A percentile compares a stretch with the other conserved stretches of the same genome.
These are phyloP conservation scores for Gerris buenoi DNA, from an alignment of 1,140 invertebrate genomes.

Conservation along the genomic window DNA sequence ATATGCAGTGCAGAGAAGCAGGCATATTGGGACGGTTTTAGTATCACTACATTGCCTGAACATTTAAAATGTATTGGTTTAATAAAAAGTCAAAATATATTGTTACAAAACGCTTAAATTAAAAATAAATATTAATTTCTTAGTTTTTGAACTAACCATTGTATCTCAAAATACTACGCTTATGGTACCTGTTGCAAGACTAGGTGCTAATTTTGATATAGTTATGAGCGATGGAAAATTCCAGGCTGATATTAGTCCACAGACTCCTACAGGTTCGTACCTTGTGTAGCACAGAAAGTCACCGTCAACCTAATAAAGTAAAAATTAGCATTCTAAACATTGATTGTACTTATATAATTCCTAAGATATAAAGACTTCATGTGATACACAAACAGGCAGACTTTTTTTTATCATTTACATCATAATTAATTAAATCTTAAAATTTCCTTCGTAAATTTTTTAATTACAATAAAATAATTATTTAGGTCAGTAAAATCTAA, in stretches of 20 bases:
- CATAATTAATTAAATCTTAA: too few species aligned
- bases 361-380: too few species aligned
- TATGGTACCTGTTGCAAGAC: conserved; percentile 75
- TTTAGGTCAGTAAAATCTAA: too few species aligned
- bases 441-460: too few species aligned
- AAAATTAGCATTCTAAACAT: too few species aligned
- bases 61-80: conserved; percentile 39
- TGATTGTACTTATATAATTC: too few species aligned
- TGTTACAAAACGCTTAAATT: conserved; percentile 6
- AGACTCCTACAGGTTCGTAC: conserved; percentile 89
- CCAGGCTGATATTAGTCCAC: conserved; percentile 91
- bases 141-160: conserved; percentile 1
- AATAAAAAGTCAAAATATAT: conserved; percentile 20
- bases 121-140: background rate
- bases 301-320: conserved; percentile 52
- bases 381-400: too few species aligned
- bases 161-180: conserved; percentile 46
- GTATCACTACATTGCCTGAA: conserved; percentile 35
- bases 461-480: too few species aligned
- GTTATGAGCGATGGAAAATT: conserved; percentile 96
- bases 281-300: conserved; percentile 76
- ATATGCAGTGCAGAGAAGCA: conserved; percentile 87
- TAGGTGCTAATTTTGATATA: conserved; percentile 97
- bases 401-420: too few species aligned
- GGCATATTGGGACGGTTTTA: conserved; percentile 57